Percentiles rank a stretch among this genome's conserved stretches.
Conservation (phyloP, 2,888 invertebrate genomes). For the Drosophila tripunctata region DNA sequence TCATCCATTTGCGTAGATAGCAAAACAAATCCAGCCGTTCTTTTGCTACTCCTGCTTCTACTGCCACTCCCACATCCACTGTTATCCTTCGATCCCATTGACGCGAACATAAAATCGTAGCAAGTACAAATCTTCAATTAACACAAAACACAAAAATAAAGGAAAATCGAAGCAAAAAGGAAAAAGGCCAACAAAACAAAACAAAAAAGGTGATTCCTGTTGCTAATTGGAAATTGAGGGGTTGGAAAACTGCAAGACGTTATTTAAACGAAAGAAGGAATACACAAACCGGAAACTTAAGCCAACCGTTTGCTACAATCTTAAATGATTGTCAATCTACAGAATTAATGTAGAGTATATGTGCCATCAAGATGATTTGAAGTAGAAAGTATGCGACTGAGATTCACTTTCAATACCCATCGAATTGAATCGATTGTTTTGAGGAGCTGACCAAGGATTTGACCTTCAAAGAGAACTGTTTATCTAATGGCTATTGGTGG, state of each 20-base stretch:
- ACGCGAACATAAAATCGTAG: conserved; percentile 66
- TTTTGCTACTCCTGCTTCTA: not conserved
- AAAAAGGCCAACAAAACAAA: conserved; percentile 22
- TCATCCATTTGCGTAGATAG: conserved; percentile 22
- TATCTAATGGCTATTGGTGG: conserved; percentile 7
- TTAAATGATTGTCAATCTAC: conserved; percentile 72
- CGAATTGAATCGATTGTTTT: conserved; percentile 20
- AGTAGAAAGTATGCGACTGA: too few species aligned
- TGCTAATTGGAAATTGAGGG: conserved; percentile 78
- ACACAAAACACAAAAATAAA: conserved; percentile 49
- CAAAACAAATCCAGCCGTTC: conserved; percentile 5
- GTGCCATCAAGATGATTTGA: conserved; percentile 39
- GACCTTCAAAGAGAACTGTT: conserved; percentile 43
- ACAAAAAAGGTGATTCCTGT: conserved; percentile 72
- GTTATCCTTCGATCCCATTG: conserved; percentile 49
- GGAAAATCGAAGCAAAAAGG: conserved; percentile 5
- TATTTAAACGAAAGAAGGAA: conserved; percentile 1
- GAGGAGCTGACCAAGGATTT: conserved; percentile 35
- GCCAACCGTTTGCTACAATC: conserved; percentile 12
- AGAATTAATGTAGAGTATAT: conserved; percentile 73
- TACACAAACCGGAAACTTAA: conserved; percentile 3
- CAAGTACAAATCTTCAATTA: conserved; percentile 75
- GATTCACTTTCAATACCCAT: conserved; percentile 1
- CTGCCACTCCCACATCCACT: not conserved
- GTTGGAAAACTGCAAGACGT: conserved; percentile 9